Percentiles rank a stretch among this genome's conserved stretches.
phyloP scores from a whole-genome alignment of 2,888 invertebrate genomes.

The Yponomeuta malinellus region DNA sequence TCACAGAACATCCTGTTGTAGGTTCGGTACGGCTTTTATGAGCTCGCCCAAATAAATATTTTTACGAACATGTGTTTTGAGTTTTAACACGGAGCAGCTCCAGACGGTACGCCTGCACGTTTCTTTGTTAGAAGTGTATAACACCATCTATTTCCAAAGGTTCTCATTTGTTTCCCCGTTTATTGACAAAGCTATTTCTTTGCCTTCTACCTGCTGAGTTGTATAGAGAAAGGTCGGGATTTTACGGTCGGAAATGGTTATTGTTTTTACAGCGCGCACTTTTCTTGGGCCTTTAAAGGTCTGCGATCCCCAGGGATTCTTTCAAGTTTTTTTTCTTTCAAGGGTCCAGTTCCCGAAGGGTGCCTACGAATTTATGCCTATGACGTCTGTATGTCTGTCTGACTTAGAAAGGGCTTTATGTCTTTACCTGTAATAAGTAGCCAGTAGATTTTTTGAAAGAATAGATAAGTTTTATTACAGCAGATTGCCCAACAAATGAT shows the following conservation, averaged over 20 bases:
- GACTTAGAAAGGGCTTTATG: too few species aligned
- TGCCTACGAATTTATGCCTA: too few species aligned
- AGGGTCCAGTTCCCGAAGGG: too few species aligned
- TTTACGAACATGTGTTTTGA: constrained; percentile 54
- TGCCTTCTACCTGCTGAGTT: constrained; percentile 51
- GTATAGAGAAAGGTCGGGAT: constrained; percentile 26
- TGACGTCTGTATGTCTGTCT: too few species aligned
- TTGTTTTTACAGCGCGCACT: constrained; percentile 40
- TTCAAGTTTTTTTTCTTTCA: neutral
- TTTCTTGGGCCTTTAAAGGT: neutral
- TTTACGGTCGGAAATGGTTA: constrained; percentile 36
- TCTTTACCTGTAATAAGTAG: too few species aligned
- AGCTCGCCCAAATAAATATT: constrained; percentile 70
- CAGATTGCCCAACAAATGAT: too few species aligned
- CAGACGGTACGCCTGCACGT: neutral
- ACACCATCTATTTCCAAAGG: constrained; percentile 47
- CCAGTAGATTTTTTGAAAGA: too few species aligned
- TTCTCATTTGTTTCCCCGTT: constrained; percentile 42
- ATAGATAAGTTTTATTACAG: too few species aligned
- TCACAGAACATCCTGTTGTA: constrained; percentile 67
- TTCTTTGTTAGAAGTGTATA: constrained; percentile 29
- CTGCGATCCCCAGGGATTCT: neutral
- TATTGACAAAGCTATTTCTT: constrained; percentile 41
- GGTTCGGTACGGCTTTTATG: constrained; percentile 43
- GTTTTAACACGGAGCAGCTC: neutral